A percentile compares a stretch with the other conserved stretches of the same genome.
phyloP scores from a whole-genome alignment of 2,888 invertebrate species.

The Vesta saturnalis region DNA sequence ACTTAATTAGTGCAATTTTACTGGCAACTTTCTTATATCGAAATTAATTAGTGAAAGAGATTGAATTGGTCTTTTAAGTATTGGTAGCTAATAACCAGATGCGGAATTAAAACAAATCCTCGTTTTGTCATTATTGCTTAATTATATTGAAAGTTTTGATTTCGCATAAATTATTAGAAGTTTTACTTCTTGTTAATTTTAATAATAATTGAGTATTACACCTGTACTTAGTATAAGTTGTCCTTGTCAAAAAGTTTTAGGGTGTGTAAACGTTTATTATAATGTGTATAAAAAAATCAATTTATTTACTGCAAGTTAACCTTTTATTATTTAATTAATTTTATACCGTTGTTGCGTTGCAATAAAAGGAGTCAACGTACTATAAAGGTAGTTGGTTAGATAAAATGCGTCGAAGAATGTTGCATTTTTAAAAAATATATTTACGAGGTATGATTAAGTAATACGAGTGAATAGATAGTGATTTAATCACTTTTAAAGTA shows the following conservation, averaged over 20 bases:
- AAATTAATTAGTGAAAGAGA: constrained; percentile 18
- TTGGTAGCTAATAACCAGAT: constrained; percentile 3
- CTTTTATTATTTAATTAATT: constrained; percentile 10
- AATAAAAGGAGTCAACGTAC: constrained; percentile 7
- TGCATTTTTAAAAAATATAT: too few species aligned
- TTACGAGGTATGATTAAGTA: too few species aligned
- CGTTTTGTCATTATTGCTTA: constrained; percentile 12
- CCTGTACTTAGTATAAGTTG: constrained; percentile 8
- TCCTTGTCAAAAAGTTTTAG: constrained; percentile 13
- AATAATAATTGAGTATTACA: not conserved
- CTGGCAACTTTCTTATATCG: constrained; percentile 10
- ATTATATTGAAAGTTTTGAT: constrained; percentile 15
- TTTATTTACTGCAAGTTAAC: constrained; percentile 1
- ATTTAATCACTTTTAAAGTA: too few species aligned
- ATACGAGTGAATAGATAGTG: too few species aligned
- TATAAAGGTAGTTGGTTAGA: not conserved
- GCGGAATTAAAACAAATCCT: not conserved
- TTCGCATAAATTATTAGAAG: constrained; percentile 12
- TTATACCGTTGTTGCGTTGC: not conserved
- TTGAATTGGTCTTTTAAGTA: too few species aligned
- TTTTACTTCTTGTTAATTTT: not conserved
- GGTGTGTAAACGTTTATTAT: constrained; percentile 3
- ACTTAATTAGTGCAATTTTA: constrained; percentile 9
- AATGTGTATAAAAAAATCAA: constrained; percentile 2
- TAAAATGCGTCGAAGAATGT: not conserved